Evolutionary conservation across 2,797 vertebrate genomes (phyloP).

Genomic region (Sebastes taczanowskii): DNA sequence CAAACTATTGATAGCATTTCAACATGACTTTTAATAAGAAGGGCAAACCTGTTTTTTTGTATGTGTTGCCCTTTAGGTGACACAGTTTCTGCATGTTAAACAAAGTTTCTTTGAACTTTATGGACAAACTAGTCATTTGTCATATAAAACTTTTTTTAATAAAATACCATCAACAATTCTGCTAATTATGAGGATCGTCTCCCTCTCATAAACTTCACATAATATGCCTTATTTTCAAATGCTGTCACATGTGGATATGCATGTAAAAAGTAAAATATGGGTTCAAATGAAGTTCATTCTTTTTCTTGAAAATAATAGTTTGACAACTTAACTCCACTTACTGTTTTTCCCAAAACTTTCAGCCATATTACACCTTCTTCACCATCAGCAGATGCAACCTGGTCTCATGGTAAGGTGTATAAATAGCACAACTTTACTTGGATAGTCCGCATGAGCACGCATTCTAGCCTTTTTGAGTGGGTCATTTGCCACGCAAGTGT

Average conservation of each 20-base stretch:
- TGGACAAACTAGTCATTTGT: background rate
- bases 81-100: background rate
- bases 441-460: too few species aligned
- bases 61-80: constrained; percentile 1
- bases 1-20: background rate
- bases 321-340: background rate
- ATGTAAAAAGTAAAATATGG: background rate
- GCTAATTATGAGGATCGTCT: background rate
- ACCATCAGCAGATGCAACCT: background rate
- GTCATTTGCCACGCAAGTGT: too few species aligned
- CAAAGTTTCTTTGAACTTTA: background rate
- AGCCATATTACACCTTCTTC: background rate
- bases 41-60: background rate
- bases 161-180: background rate
- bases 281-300: background rate
- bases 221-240: background rate
- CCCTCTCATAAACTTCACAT: background rate
- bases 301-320: background rate
- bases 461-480: too few species aligned
- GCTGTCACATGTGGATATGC: background rate
- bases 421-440: too few species aligned
- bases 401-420: too few species aligned
- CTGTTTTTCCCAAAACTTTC: background rate
- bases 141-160: background rate
- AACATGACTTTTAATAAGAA: background rate